Evolutionary conservation across 2,797 vertebrate genomes (phyloP), one percentile per base, ranked within the genome.

Genomic region (Esox lucius): DNA sequence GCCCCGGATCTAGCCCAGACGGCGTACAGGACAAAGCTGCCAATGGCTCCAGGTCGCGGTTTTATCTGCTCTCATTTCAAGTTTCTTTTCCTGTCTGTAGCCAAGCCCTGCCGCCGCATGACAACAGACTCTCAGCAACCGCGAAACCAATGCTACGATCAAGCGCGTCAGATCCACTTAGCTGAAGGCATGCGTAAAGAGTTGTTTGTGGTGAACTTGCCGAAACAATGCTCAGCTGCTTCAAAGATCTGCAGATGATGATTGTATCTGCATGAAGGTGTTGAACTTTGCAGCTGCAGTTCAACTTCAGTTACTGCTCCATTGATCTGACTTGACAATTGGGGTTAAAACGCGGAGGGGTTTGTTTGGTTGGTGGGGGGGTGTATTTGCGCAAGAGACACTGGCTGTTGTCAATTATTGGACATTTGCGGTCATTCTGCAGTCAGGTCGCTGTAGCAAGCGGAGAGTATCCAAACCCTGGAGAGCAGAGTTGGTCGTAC

Each of bases 1-100:
- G 73, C 83, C 83, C 91, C 89, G 89, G 91, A 93, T 92, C 85
- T 89, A 53, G 71, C 80, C 85, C 90, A 93, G 91, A 94, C 92
- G 84, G 84, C 76, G 84, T 80, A 88, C 86, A 90, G 12, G 91
- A 89, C 88, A 49, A 83, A 78, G 82, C 83, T 78, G 74, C 69
- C 35, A 53, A 7, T 65, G 61, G 75, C 84, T 88, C 78, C 89
- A 87, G 81, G 80, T 80, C 75, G 73, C 75, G 81, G 79, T 83
- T 68, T 68, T 71, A 53, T 74, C 75, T 80, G 73, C 78, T 71
- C 62, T 66, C 22, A 12, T 71, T 62, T 69, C 22, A 16, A 16
- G 79, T 75, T 86, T 83, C 74, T 84, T 75, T 82, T 66, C 78
- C 86, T 79, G 75, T 81, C 33, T 84, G 72, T 24, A 67, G 15